phyloP scores from a whole-genome alignment of 2,113 vertebrate species.

The Rhombomys opimus region DNA sequence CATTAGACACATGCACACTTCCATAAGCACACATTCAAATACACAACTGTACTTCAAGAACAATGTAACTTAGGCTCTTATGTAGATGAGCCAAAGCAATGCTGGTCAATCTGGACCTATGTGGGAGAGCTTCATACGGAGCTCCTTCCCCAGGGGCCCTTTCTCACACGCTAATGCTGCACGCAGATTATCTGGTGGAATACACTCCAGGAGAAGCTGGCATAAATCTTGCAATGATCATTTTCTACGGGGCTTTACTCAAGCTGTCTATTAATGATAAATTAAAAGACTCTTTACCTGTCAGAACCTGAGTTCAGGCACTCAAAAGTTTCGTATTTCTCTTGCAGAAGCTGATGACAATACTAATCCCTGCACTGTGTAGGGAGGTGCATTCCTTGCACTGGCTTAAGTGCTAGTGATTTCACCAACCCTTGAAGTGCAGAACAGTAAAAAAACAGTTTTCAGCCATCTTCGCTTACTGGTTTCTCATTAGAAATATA shows the following conservation, averaged over 20 bases:
- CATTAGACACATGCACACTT: not conserved
- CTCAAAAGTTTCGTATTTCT: constrained; percentile 71
- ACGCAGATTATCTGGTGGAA: constrained; percentile 33
- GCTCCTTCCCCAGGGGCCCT: not conserved
- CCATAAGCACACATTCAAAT: not conserved
- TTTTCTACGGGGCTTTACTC: constrained; percentile 38
- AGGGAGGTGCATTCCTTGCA: constrained; percentile 77
- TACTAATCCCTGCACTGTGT: constrained; percentile 72
- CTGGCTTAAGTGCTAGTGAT: constrained; percentile 75
- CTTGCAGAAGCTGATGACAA: constrained; percentile 70
- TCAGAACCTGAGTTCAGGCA: constrained; percentile 73
- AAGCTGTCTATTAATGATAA: constrained; percentile 64
- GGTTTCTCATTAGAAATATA: constrained; percentile 20
- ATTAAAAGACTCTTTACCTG: constrained; percentile 71
- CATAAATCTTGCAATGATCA: constrained; percentile 51
- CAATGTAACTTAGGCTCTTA: not conserved
- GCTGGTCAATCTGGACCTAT: not conserved
- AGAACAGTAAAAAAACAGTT: constrained; percentile 78
- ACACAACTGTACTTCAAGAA: not conserved
- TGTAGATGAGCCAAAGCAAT: not conserved
- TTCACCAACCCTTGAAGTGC: constrained; percentile 79
- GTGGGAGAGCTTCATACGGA: not conserved
- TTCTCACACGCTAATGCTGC: constrained; percentile 53
- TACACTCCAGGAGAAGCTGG: constrained; percentile 50
- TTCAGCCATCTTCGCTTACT: constrained; percentile 77